phyloP scores from a whole-genome alignment of 2,113 vertebrate genomes.

The Etia nguti region DNA sequence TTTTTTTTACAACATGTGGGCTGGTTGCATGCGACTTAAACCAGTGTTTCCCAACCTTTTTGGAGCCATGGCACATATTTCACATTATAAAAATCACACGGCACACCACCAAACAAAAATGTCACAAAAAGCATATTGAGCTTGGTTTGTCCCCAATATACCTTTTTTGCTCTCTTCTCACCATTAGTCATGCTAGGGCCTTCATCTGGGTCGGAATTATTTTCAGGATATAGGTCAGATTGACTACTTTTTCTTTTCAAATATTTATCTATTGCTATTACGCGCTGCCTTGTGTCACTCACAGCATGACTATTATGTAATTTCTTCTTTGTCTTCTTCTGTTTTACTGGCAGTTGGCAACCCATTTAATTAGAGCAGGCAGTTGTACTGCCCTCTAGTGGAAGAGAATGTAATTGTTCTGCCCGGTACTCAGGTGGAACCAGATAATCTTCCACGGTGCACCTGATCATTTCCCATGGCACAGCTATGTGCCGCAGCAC shows the following conservation, averaged over 20 bases:
- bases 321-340: neutral
- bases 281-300: neutral
- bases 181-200: too few species aligned
- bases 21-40: neutral
- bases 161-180: too few species aligned
- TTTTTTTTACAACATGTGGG: neutral
- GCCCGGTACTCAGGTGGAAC: neutral
- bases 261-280: neutral
- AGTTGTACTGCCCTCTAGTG: neutral
- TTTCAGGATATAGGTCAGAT: neutral
- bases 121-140: neutral
- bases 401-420: neutral
- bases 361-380: neutral
- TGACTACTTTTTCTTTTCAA: neutral
- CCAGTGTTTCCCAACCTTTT: neutral
- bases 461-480: neutral
- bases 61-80: neutral
- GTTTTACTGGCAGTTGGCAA: neutral
- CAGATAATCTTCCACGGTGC: neutral
- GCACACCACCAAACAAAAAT: neutral
- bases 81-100: neutral
- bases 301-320: neutral
- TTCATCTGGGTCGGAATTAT: neutral
- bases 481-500: neutral
- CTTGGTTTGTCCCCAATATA: too few species aligned